Base-by-base conservation (phyloP, 2,797 vertebrate genomes). In the Nannoperca obscura region DNA sequence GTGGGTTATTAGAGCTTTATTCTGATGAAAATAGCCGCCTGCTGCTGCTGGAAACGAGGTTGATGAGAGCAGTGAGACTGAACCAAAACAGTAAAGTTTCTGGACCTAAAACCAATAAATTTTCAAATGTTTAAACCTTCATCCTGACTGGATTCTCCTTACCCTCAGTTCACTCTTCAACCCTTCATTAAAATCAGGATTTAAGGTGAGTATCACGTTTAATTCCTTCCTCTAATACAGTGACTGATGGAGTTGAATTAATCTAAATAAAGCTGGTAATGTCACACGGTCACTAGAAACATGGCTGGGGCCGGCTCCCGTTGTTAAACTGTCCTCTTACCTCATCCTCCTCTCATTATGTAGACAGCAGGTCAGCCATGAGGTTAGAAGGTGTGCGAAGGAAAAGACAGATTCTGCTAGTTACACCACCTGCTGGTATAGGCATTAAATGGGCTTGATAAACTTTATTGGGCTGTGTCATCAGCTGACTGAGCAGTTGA, bases 401-500 rank as follows among this genome's bases (percentile, higher is more conserved):
- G 50, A 65, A 77, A 68, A 78, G 50, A 67, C 24, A 59, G 42
- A 74, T 67, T 76, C 47, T 44, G 76, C 50, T 62, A 19, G 67
- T 84, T 71, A 58, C n/a, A 58, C 60, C 44, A 55, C 38, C 62
- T 58, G 64, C 9, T 71, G 34, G 47, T 67, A 8, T 38, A 24
- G 44, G 57, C 59, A 66, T 84, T 81, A 84, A 92, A 84, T 49
- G 19, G 20, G 50, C 60, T 71, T 75, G 74, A 79, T 86, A n/a
- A 79, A 44, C 66, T 92, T 90, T 89, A 86, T 75, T 85, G 66
- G 72, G 34, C 75, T 68, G 61, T 82, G 83, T 82, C 71, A 77
- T 89, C 63, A 87, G 80, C 50, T 68, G 66, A 85, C 77, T 82
- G 77, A 86, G 70, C 60, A 63, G 84, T 74, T 88, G 80, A 86